phyloP scores from a whole-genome alignment of 1,140 invertebrate species.

The Magallana angulata region DNA sequence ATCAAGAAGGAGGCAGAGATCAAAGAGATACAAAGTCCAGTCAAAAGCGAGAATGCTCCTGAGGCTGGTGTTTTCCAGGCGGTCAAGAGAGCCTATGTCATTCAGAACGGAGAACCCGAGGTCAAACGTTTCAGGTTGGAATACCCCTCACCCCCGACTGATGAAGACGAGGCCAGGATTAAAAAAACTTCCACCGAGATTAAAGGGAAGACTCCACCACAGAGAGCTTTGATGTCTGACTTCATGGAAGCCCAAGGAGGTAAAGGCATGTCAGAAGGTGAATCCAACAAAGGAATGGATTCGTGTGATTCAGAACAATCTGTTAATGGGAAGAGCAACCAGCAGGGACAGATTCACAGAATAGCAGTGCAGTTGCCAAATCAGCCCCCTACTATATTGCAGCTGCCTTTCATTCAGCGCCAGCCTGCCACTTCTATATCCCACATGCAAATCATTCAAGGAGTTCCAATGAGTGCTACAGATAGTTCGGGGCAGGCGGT shows the following conservation, averaged over 20 bases:
- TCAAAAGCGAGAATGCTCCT: slow-evolving; percentile 47
- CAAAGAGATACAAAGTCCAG: slow-evolving; percentile 47
- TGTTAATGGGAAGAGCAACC: neutral
- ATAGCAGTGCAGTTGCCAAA: slow-evolving; percentile 60
- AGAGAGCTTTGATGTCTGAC: slow-evolving; percentile 52
- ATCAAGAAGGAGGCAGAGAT: slow-evolving; percentile 52
- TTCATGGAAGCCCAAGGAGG: slow-evolving; percentile 22
- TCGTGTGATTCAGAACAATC: slow-evolving; percentile 36
- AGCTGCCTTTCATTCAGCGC: slow-evolving; percentile 58
- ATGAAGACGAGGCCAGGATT: slow-evolving; percentile 50
- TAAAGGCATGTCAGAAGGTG: neutral
- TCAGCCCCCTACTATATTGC: slow-evolving; percentile 56
- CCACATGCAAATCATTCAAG: slow-evolving; percentile 61
- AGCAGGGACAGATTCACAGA: slow-evolving; percentile 41
- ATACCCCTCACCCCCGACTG: slow-evolving; percentile 65
- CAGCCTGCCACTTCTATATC: slow-evolving; percentile 44
- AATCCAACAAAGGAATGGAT: slow-evolving; percentile 19
- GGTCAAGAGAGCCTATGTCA: slow-evolving; percentile 34
- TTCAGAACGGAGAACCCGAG: slow-evolving; percentile 33
- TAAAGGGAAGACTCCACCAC: slow-evolving; percentile 53
- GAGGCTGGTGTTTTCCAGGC: slow-evolving; percentile 29
- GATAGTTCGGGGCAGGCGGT: slow-evolving; percentile 58
- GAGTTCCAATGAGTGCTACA: slow-evolving; percentile 55
- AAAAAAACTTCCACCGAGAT: slow-evolving; percentile 6
- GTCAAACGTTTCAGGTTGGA: slow-evolving; percentile 61